These are phyloP conservation scores for Atractosteus spatula DNA, from an alignment of 2,113 vertebrate species.

Conservation along the genomic window DNA sequence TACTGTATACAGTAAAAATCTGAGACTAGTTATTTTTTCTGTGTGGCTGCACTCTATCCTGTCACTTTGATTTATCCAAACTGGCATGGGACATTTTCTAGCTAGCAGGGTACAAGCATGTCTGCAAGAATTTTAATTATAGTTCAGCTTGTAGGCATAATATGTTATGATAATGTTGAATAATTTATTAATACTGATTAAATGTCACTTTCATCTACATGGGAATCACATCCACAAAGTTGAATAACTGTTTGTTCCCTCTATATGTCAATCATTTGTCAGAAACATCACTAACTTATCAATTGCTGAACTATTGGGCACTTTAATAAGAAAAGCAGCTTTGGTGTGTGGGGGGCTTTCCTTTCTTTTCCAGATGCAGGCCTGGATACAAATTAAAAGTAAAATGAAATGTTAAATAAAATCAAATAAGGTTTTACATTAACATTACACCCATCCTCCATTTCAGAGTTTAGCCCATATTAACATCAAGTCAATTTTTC, in stretches of 20 bases:
- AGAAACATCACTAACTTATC: neutral
- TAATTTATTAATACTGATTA: conserved; percentile 21
- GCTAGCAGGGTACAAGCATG: conserved; percentile 4
- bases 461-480: too few species aligned
- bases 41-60: neutral
- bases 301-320: too few species aligned
- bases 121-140: conserved; percentile 10
- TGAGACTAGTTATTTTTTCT: too few species aligned
- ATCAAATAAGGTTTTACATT: too few species aligned
- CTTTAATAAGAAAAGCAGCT: too few species aligned
- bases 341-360: too few species aligned
- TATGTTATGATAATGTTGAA: conserved; percentile 10
- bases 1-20: too few species aligned
- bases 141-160: neutral
- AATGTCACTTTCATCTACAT: conserved; percentile 8
- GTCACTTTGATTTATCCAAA: neutral
- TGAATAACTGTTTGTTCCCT: conserved; percentile 6
- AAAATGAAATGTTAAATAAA: too few species aligned
- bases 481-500: too few species aligned
- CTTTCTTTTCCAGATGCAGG: too few species aligned
- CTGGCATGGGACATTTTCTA: neutral
- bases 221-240: neutral
- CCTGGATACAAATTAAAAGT: too few species aligned
- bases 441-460: too few species aligned
- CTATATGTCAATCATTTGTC: neutral